Evolutionary conservation across 2,113 vertebrate genomes (phyloP), one percentile per base, ranked within the genome.

Genomic region (Eulemur rufifrons): DNA sequence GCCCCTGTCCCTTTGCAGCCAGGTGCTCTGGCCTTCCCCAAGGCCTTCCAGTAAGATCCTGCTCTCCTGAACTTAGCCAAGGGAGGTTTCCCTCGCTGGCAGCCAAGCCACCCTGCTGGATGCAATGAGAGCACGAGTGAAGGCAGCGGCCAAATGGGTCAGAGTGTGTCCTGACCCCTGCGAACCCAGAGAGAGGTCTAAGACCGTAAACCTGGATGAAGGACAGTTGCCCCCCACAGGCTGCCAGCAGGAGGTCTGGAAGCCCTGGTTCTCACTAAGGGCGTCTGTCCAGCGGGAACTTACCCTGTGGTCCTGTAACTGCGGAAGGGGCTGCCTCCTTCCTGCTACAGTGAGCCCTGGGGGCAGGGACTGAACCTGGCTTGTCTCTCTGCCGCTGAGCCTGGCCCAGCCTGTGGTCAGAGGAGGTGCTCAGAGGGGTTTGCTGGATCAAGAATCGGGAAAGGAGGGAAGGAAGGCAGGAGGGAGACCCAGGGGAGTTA

Each of bases 391-490:
- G n/a, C 39, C 37, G 34, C 34, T 0, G 1, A 2, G 34, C 64
- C 34, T 89, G 89, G 29, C 50, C 47, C 50, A 63, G 47, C 69
- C 54, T 23, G 37, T n/a, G 50, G 45, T 63, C 63, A 32, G 61
- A 71, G 42, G 32, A 52, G 5, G 7, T 14, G 14, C 37, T 6
- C 37, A 0, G 6, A 59, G 47, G 21, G 39, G 32, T 86, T 50
- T 95, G 56, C 61, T 68, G 20, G 29, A 52, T 78, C 74, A 83
- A 89, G 59, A 66, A 47, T 52, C 27, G 77, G 91, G 15, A 77
- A 9, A 56, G 63, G n/a, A 42, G 25, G 13, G 23, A 9, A 9
- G 4, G 18, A 61, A 56, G 54, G 54, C 6, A 8, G 13, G 23
- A 27, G 56, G 29, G 64, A 23, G 61, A 52, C 12, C 45, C 4